phyloP scores from a whole-genome alignment of 2,888 invertebrate species.

The Caenorhabditis auriculariae region DNA sequence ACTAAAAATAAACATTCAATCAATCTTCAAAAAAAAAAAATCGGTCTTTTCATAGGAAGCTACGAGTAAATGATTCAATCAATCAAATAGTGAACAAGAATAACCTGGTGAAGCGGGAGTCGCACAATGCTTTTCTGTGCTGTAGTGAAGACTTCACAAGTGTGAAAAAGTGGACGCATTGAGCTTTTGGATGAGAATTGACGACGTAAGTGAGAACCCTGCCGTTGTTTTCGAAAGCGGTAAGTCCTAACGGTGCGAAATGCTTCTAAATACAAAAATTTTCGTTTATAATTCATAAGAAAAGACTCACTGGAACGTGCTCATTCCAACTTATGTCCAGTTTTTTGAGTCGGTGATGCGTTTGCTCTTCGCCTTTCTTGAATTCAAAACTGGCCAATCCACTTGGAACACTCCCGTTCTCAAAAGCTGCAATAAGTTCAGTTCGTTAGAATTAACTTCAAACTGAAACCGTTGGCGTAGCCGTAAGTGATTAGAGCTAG shows the following conservation, averaged over 20 bases:
- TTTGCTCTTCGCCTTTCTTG: background rate
- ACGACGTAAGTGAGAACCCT: conserved; percentile 49
- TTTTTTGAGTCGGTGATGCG: background rate
- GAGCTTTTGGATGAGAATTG: conserved; percentile 26
- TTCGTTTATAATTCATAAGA: background rate
- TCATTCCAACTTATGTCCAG: conserved; percentile 25
- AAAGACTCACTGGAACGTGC: conserved; percentile 13
- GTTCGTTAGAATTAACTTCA: background rate
- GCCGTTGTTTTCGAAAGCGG: conserved; percentile 35
- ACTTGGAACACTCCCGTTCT: background rate
- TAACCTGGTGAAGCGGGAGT: conserved; percentile 34
- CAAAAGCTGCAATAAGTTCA: background rate
- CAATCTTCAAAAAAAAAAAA: background rate
- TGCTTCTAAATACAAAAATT: conserved; percentile 17
- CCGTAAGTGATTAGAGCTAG: conserved; percentile 21
- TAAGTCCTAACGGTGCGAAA: conserved; percentile 47
- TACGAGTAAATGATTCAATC: background rate
- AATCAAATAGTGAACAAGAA: background rate
- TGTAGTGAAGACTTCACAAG: conserved; percentile 29
- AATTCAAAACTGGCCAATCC: conserved; percentile 3
- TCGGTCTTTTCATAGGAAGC: background rate
- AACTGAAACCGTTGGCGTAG: conserved; percentile 13
- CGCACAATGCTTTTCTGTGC: conserved; percentile 46
- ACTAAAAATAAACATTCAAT: conserved; percentile 29
- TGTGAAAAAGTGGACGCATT: conserved; percentile 44